A percentile compares a stretch with the other conserved stretches of the same genome.
phyloP scores from a whole-genome alignment of 1,140 invertebrate genomes.

The Drosophila littoralis region DNA sequence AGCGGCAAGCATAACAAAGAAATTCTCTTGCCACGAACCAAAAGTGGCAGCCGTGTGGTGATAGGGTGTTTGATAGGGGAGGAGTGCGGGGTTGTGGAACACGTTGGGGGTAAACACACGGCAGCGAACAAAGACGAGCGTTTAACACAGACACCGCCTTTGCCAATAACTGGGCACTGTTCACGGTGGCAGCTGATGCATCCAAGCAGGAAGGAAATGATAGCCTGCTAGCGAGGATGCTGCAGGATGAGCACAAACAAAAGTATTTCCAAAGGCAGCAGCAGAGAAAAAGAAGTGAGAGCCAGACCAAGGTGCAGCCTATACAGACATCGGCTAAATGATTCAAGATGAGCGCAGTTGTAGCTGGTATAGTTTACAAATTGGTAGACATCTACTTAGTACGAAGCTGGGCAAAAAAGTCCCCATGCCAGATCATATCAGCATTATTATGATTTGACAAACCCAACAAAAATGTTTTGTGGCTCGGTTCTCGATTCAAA shows the following conservation, averaged over 20 bases:
- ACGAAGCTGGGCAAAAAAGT: too few relatives aligned
- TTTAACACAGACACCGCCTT: conserved; percentile 46
- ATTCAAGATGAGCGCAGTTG: conserved; percentile 28
- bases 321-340: conserved; percentile 8
- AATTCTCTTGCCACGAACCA: conserved; percentile 51
- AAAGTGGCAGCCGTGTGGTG: conserved; percentile 10
- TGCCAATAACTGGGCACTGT: conserved; percentile 59
- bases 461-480: too few relatives aligned
- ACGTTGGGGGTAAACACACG: conserved; percentile 31
- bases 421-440: too few relatives aligned
- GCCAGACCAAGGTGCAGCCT: conserved; percentile 9
- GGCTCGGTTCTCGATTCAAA: too few relatives aligned
- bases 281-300: conserved; percentile 43
- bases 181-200: conserved; percentile 41
- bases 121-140: conserved; percentile 35
- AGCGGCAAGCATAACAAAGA: conserved; percentile 80
- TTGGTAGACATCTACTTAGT: conserved; percentile 65
- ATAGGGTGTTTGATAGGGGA: neutral
- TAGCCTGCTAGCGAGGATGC: conserved; percentile 32
- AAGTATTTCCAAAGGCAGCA: conserved; percentile 45
- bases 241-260: conserved; percentile 67
- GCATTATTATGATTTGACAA: too few relatives aligned
- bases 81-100: neutral
- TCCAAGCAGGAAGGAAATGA: conserved; percentile 39
- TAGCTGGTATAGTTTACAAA: conserved; percentile 66